Base-by-base conservation (phyloP, 1,140 invertebrate species). In the Camponotus floridanus region DNA sequence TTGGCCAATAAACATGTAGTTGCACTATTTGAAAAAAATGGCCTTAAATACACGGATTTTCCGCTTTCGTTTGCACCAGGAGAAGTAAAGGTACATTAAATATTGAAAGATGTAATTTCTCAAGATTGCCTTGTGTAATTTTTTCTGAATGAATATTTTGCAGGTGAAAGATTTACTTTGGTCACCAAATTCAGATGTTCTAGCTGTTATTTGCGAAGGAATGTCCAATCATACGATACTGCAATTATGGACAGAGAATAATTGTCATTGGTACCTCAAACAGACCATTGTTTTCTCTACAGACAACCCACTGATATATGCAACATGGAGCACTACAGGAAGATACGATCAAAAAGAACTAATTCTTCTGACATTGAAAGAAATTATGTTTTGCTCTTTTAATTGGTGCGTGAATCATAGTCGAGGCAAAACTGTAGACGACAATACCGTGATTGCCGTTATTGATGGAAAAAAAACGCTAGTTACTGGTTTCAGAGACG, bases 251-350 rank as follows among this genome's bases (percentile, higher is more conserved):
- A 98, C 97, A 7, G 96, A 96, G 67, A 96, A 96, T 33, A 99
- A 99, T 95, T 98, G 98, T 92, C 97, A 98, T 92, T 99, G 98
- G 98, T 98, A 98, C 94, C 93, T 98, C 15, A 99, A 99, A 92
- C 97, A 98, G 92, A 96, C 94, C 68, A 91, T 98, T 4, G 81
- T 86, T 11, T 97, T 97, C 91, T 80, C 92, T 21, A 88, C 92
- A 70, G 90, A 94, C 0, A 94, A 96, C 84, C 92, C 94, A 55
- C 91, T 97, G 13, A 91, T 95, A 1, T 94, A 94, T 83, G 92
- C 96, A n/a, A 90, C 94, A 26, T 98, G 98, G 98, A 90, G 87
- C 59, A 51, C 79, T 7, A 70, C 15, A 18, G 62, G 76, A 4
- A 84, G 76, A 86, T 87, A 76, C 3, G 21, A 55, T 18, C 85